These are phyloP conservation scores for Epinotia nisella DNA, from an alignment of 2,888 invertebrate species.

Conservation along the genomic window DNA sequence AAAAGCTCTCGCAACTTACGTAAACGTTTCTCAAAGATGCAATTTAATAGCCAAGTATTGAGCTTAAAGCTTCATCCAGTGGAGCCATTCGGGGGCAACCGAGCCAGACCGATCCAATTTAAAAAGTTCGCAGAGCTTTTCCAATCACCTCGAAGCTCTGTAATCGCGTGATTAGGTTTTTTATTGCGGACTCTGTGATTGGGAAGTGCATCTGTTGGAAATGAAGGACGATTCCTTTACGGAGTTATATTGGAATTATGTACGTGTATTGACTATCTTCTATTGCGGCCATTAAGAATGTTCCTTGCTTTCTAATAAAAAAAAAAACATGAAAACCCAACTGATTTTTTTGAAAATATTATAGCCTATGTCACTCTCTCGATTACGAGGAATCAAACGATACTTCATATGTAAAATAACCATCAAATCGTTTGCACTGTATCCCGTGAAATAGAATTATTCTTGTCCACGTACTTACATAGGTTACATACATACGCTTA, in stretches of 20 bases:
- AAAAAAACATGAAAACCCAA: too few relatives aligned
- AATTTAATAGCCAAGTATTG: constrained; percentile 75
- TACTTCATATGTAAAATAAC: too few relatives aligned
- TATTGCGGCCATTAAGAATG: background rate
- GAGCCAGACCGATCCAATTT: constrained; percentile 80
- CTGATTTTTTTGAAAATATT: too few relatives aligned
- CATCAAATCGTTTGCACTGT: too few relatives aligned
- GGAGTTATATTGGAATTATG: background rate
- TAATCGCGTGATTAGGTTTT: constrained; percentile 76
- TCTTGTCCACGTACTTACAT: too few relatives aligned
- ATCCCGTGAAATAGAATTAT: too few relatives aligned
- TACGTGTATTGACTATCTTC: background rate
- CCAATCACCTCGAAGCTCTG: constrained; percentile 75
- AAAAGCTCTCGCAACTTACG: constrained; percentile 56
- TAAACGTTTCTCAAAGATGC: constrained; percentile 77
- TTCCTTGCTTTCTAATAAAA: too few relatives aligned
- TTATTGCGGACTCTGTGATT: constrained; percentile 47
- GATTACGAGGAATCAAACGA: too few relatives aligned
- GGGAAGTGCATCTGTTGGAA: constrained; percentile 23
- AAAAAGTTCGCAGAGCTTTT: constrained; percentile 78
- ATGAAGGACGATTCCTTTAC: background rate
- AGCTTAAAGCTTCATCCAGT: constrained; percentile 77
- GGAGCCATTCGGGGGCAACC: constrained; percentile 69
- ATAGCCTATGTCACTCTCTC: too few relatives aligned
- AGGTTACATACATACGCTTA: too few relatives aligned